These are phyloP conservation scores for Cheilosia impressa DNA, from an alignment of 2,888 invertebrate species.

Conservation along the genomic window DNA sequence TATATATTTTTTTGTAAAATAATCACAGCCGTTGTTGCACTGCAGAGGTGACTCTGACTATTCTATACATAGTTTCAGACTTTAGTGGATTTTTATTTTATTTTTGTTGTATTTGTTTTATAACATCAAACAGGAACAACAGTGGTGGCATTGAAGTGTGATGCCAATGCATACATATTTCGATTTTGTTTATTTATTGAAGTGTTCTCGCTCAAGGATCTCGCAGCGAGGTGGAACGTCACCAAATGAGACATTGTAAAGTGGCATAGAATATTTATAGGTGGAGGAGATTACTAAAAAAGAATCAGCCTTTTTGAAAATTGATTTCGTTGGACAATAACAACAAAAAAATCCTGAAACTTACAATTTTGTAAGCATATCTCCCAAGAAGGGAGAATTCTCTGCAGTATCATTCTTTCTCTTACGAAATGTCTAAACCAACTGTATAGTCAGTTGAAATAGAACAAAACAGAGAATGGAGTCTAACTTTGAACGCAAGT, in stretches of 20 bases:
- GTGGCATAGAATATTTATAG: not conserved
- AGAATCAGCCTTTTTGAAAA: not conserved
- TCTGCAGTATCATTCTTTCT: too few species aligned
- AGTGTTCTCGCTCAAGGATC: slow-evolving; percentile 7
- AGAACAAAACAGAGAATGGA: too few species aligned
- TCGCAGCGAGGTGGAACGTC: not conserved
- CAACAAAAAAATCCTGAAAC: too few species aligned
- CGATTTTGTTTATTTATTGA: slow-evolving; percentile 12
- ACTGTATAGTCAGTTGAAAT: too few species aligned
- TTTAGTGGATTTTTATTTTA: not conserved
- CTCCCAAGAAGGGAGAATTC: too few species aligned
- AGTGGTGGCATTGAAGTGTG: slow-evolving; percentile 23
- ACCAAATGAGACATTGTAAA: not conserved
- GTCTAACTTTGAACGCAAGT: too few species aligned
- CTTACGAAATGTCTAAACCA: too few species aligned
- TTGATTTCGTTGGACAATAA: too few species aligned
- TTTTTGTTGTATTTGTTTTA: not conserved
- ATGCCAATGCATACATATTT: slow-evolving; percentile 30
- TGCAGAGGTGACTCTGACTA: not conserved
- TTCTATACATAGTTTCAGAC: slow-evolving; percentile 2
- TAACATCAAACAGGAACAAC: slow-evolving; percentile 10
- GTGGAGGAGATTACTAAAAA: not conserved
- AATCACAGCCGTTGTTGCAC: not conserved
- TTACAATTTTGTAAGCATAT: too few species aligned
- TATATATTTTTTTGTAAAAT: not conserved